Evolutionary conservation across 2,113 vertebrate species (phyloP), one percentile per base, ranked within the genome.

Genomic region (Rattus rattus): DNA sequence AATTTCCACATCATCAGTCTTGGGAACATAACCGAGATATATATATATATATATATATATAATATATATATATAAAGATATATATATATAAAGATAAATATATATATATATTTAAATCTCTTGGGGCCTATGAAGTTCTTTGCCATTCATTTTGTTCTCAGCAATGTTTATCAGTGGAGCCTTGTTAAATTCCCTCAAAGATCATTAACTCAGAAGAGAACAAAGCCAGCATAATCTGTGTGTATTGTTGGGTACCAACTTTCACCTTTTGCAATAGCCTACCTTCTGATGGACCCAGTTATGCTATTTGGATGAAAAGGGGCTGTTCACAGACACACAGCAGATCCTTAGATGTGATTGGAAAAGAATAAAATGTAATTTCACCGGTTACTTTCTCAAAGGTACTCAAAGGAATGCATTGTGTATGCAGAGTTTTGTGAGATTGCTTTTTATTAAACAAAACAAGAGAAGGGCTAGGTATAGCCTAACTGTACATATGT

Each of bases 361-460:
- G 47, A 61, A 90, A 84, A 63, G 19, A 92, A 92, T 9, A 56
- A 94, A 95, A 8, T 26, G 28, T 49, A 77, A 63, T 91, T 83
- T 77, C 75, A 79, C 19, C 33, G 36, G 9, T n/a, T n/a, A 10
- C 47, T 88, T n/a, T 28, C 17, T 36, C 36, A 77, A 83, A 90
- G 28, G 28, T 75, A 17, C 63, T 36, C 39, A 70, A 47, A 83
- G 69, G 33, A 83, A 5, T 61, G 16, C 73, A 30, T 79, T 92
- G 76, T 56, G 47, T 89, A n/a, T 28, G 61, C 63, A 22, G 77
- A 81, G 49, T 88, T 88, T 80, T 87, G 6, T 88, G 85, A 72
- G 81, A 61, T 69, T 92, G 14, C 43, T 94, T 97, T 59, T 87
- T n/a, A 69, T 95, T 94, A 77, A 94, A 72, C 52, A 72, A 96